Conservation (phyloP, 2,797 vertebrate genomes). For the Setipinna tenuifilis region DNA sequence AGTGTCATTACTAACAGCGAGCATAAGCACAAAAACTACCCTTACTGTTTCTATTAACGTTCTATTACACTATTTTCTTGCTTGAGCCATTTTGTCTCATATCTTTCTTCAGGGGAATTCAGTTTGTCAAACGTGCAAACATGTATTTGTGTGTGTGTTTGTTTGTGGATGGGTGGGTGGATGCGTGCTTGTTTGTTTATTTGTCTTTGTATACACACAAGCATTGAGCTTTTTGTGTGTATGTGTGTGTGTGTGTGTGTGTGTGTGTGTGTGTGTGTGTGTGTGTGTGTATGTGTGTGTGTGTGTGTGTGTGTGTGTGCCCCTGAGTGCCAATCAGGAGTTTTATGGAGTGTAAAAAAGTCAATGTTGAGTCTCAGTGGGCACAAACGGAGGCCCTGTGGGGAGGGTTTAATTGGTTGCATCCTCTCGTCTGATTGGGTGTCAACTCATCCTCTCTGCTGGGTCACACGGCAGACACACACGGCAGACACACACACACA, state of each 20-base stretch:
- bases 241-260: background rate
- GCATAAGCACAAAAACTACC: no score
- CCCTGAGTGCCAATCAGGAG: conserved; percentile 20
- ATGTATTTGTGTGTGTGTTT: background rate
- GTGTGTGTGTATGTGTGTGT: background rate
- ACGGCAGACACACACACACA: no score
- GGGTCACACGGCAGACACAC: no score
- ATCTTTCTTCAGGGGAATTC: background rate
- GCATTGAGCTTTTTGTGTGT: background rate
- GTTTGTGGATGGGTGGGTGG: background rate
- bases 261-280: background rate
- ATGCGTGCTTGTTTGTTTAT: background rate
- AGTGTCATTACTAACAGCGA: no score
- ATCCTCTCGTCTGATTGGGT: background rate
- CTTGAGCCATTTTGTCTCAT: background rate
- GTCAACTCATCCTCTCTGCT: background rate
- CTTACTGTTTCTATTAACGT: no score
- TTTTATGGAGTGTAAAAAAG: conserved; percentile 19
- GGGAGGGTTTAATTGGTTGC: conserved; percentile 6
- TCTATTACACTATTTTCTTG: background rate
- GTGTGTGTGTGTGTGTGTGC: background rate
- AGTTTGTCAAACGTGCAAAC: background rate
- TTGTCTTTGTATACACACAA: background rate
- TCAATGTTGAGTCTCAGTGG: background rate
- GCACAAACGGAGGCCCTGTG: background rate